Percentiles rank a stretch among this genome's conserved stretches.
phyloP scores from a whole-genome alignment of 2,888 invertebrate genomes.

The Nemurella pictetii region DNA sequence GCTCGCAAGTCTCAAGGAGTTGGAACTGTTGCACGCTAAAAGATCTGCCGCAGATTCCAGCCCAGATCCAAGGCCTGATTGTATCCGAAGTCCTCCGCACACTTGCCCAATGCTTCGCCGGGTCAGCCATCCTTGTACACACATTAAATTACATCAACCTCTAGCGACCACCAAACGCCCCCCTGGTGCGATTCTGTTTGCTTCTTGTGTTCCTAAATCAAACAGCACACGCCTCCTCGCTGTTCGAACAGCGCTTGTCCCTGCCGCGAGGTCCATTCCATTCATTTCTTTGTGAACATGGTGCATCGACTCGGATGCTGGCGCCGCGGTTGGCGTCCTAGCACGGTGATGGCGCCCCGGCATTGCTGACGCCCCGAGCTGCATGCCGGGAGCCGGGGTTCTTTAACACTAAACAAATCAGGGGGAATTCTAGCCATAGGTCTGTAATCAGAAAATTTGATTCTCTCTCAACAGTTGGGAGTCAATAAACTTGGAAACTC shows the following conservation, averaged over 20 bases:
- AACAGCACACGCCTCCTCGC: neutral
- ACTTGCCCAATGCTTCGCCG: neutral
- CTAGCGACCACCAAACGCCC: neutral
- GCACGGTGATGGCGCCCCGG: too few species aligned
- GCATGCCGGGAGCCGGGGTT: too few species aligned
- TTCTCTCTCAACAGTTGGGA: too few species aligned
- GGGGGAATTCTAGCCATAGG: too few species aligned
- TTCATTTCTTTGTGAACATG: too few species aligned
- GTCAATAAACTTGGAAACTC: too few species aligned
- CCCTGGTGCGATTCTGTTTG: neutral
- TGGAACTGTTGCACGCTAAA: neutral
- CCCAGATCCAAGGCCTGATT: constrained; percentile 1
- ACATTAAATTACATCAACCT: constrained; percentile 7
- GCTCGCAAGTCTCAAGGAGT: neutral
- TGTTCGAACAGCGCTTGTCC: neutral
- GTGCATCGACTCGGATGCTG: too few species aligned
- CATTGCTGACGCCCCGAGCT: too few species aligned
- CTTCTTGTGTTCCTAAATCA: constrained; percentile 11
- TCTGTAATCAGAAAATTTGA: too few species aligned
- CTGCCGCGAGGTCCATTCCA: neutral
- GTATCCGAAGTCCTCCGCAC: neutral
- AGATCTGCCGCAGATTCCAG: neutral
- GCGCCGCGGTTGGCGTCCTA: too few species aligned
- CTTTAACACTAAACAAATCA: too few species aligned
- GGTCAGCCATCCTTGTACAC: neutral